phyloP scores from a whole-genome alignment of 2,888 invertebrate genomes.

The Parelbella ahira region DNA sequence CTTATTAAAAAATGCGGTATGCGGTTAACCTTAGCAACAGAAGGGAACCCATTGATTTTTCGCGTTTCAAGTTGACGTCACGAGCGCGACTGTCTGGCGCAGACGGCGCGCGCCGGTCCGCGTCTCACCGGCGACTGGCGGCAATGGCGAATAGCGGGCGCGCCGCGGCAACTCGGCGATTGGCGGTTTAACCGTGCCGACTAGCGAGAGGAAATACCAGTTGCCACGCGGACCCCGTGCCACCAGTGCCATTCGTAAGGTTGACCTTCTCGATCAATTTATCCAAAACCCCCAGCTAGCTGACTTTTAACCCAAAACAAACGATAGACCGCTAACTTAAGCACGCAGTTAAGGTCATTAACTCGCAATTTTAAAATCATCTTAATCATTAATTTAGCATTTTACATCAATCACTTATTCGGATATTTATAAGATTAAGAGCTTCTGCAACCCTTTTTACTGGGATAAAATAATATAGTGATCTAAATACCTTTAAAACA shows the following conservation, averaged over 20 bases:
- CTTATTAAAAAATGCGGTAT: conserved; percentile 76
- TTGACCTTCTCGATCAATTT: conserved; percentile 67
- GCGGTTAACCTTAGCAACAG: conserved; percentile 68
- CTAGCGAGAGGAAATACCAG: conserved; percentile 62
- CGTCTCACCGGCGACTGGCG: conserved; percentile 70
- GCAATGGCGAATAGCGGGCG: conserved; percentile 42
- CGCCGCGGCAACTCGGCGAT: conserved; percentile 29
- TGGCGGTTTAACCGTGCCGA: too few relatives aligned
- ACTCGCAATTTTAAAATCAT: too few relatives aligned
- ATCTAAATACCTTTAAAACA: too few relatives aligned
- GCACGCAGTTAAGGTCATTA: too few relatives aligned
- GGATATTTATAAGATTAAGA: too few relatives aligned
- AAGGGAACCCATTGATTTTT: conserved; percentile 75
- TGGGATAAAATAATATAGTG: too few relatives aligned
- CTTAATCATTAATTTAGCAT: too few relatives aligned
- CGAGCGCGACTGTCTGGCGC: conserved; percentile 51
- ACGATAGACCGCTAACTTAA: too few relatives aligned
- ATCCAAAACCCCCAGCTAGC: conserved; percentile 50
- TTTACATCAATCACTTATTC: too few relatives aligned
- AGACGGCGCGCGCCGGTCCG: conserved; percentile 73
- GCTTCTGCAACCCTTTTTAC: too few relatives aligned
- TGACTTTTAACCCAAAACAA: conserved; percentile 40
- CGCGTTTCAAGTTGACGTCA: conserved; percentile 72
- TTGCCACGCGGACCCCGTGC: conserved; percentile 70
- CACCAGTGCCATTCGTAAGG: conserved; percentile 43